Base-by-base conservation (phyloP, 2,888 invertebrate genomes). In the Pseudococcus jackbeardsleyi region DNA sequence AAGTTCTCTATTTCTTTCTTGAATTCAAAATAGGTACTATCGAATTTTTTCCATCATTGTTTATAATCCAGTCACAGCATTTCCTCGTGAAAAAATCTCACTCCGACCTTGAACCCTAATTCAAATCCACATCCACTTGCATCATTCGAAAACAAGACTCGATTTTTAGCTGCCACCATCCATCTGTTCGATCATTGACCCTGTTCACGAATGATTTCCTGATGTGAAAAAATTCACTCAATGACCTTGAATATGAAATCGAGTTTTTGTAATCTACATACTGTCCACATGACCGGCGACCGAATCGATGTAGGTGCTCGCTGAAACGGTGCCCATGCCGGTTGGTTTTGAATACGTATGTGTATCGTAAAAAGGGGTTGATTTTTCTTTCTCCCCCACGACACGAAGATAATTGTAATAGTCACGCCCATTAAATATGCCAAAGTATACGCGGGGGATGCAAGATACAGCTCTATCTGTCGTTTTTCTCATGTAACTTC, bases 341-440 rank as follows among this genome's bases (percentile, higher is more conserved):
- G 39, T 39, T 39, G 46, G 39, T 82, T 82, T 82, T 2, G 79
- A 82, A 12, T 64, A 64, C 64, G 64, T 64, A 59, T 9, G 64
- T 59, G 33, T 42, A 82, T 46, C 6, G n/a, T 46, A 33, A 72
- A 72, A 46, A 82, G 46, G 79, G 79, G 79, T 82, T 82, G 79
- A 82, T 82, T 82, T 82, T 82, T 17, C 46, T 72, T 15, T 33
- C 33, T 82, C n/a, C 79, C 79, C 46, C 33, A 46, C 42, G 46
- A 46, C 46, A 42, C 19, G 46, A 19, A 82, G 26, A 82, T 82
- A 82, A 82, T 82, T 82, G 79, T 82, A 82, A 46, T 82, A 82
- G 79, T 82, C 79, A 82, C 79, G 79, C 79, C 79, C 79, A 82
- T 82, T 82, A 42, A 46, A 82, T 82, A 82, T 82, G 33, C 46